Percentiles rank a stretch among this genome's conserved stretches.
These are phyloP conservation scores for Solea senegalensis DNA, from an alignment of 2,113 vertebrate species.

Conservation along the genomic window DNA sequence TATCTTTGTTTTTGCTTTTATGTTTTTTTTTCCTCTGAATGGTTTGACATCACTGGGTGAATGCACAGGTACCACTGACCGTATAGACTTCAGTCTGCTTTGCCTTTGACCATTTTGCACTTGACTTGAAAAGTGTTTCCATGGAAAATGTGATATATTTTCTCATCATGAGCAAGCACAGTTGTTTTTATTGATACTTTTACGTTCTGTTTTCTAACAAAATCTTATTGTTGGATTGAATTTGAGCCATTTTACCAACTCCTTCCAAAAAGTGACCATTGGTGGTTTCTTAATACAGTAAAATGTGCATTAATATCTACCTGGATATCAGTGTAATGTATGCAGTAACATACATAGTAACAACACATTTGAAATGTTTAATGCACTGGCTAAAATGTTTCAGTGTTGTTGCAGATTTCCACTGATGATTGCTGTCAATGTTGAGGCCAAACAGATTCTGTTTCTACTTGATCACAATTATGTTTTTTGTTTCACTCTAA, in stretches of 20 bases:
- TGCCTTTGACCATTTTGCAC: slow-evolving; percentile 63
- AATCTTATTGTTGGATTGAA: slow-evolving; percentile 12
- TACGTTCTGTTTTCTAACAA: slow-evolving; percentile 23
- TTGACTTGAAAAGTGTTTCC: slow-evolving; percentile 39
- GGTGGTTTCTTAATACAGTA: not conserved
- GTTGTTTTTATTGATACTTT: slow-evolving; percentile 33
- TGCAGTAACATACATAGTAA: slow-evolving; percentile 3
- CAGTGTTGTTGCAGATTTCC: not conserved
- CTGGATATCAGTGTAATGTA: slow-evolving; percentile 7
- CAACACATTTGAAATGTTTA: slow-evolving; percentile 5
- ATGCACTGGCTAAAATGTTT: not conserved
- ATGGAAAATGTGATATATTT: slow-evolving; percentile 26
- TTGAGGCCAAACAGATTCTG: not conserved
- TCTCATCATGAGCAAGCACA: slow-evolving; percentile 10
- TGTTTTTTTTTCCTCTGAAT: slow-evolving; percentile 17
- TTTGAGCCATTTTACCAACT: slow-evolving; percentile 14
- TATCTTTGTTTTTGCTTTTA: slow-evolving; percentile 46
- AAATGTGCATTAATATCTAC: slow-evolving; percentile 16
- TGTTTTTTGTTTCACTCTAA: too few species aligned
- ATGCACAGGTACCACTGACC: not conserved
- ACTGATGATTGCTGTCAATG: slow-evolving; percentile 2
- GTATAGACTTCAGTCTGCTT: not conserved
- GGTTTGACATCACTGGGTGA: slow-evolving; percentile 28
- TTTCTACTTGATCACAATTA: too few species aligned
- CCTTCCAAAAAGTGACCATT: slow-evolving; percentile 4